These are phyloP conservation scores for Strix aluco DNA, from an alignment of 2,113 vertebrate species.

Conservation along the genomic window DNA sequence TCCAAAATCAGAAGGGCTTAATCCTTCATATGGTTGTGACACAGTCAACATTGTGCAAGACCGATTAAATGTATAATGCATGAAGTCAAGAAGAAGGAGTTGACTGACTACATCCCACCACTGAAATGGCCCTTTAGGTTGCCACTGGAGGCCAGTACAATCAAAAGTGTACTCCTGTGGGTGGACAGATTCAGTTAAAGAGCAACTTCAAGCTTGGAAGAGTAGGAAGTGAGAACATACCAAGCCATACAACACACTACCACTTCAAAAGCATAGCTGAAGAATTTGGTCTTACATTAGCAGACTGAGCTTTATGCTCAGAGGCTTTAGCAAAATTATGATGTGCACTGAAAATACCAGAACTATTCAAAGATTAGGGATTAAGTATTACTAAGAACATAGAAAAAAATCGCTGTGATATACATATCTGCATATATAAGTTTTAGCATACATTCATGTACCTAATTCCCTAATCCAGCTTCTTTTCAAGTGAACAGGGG, in stretches of 20 bases:
- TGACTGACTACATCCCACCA: background rate
- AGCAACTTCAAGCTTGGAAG: background rate
- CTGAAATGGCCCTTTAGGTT: background rate
- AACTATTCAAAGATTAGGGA: background rate
- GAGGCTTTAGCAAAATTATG: background rate
- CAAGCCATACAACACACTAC: background rate
- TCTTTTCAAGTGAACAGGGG: background rate
- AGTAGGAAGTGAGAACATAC: background rate
- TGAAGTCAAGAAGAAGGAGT: background rate
- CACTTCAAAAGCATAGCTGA: background rate
- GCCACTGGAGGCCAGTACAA: background rate
- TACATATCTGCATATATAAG: background rate
- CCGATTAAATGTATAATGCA: background rate
- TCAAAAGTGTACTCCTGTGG: background rate
- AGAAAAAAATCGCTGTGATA: background rate
- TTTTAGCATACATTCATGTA: background rate
- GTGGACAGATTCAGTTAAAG: background rate
- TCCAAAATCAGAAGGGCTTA: conserved; percentile 5
- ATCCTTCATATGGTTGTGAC: background rate
- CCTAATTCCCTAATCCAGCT: background rate
- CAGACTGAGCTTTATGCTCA: background rate
- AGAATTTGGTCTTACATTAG: background rate
- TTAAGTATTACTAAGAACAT: background rate
- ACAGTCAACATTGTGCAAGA: background rate
- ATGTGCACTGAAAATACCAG: background rate